phyloP scores from a whole-genome alignment of 2,113 vertebrate species.

The Myanophis thanlyinensis region DNA sequence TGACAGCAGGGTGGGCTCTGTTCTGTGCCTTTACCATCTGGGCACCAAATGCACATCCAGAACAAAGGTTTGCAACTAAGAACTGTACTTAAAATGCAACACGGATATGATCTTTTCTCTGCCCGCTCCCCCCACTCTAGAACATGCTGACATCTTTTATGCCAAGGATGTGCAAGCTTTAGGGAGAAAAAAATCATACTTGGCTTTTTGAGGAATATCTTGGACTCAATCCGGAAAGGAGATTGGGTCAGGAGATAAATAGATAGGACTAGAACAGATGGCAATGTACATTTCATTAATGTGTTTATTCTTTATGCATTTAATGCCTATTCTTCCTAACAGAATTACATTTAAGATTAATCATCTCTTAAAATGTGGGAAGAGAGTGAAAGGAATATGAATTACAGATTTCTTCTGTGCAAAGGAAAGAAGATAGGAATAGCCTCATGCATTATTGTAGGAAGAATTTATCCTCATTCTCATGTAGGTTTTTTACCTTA shows the following conservation, averaged over 20 bases:
- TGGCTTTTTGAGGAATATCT: background rate
- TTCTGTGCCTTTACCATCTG: slow-evolving; percentile 74
- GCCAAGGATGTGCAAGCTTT: background rate
- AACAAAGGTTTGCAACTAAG: slow-evolving; percentile 65
- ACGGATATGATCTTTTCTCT: background rate
- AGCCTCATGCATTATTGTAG: background rate
- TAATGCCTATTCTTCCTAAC: background rate
- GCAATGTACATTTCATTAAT: background rate
- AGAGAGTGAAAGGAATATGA: slow-evolving; percentile 10
- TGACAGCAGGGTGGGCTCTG: slow-evolving; percentile 72
- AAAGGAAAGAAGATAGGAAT: background rate
- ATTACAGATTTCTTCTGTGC: slow-evolving; percentile 1
- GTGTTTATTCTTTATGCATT: background rate
- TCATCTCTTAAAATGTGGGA: background rate
- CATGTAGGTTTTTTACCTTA: background rate
- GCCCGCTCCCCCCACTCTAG: background rate
- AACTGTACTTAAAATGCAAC: slow-evolving; percentile 46
- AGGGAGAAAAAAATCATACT: background rate
- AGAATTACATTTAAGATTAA: background rate
- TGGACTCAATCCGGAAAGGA: background rate
- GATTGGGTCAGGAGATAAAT: background rate
- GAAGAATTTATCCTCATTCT: background rate
- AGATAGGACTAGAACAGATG: background rate
- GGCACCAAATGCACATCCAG: slow-evolving; percentile 67
- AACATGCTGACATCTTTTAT: background rate